Percentiles rank a stretch among this genome's conserved stretches.
Evolutionary conservation across 2,113 vertebrate species (phyloP).

Genomic region (Corynorhinus townsendii): DNA sequence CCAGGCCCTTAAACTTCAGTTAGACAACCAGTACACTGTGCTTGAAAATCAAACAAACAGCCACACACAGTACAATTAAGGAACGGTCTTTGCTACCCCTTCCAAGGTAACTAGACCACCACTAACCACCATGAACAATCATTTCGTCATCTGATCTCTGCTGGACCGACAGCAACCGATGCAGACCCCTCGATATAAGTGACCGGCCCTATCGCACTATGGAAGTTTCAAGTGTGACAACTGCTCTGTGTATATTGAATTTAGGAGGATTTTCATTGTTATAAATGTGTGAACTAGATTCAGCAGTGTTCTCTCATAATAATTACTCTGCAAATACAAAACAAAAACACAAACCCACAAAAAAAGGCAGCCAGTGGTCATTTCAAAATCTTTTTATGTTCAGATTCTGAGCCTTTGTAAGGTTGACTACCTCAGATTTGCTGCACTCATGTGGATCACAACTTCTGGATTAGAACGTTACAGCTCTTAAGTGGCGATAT

Average conservation of each 20-base stretch:
- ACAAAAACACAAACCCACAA: slow-evolving; percentile 2
- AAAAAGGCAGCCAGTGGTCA: slow-evolving; percentile 82
- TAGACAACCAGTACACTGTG: slow-evolving; percentile 98
- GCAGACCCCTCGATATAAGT: slow-evolving; percentile 79
- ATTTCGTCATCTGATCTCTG: slow-evolving; percentile 76
- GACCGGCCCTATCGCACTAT: slow-evolving; percentile 76
- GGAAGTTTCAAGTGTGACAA: slow-evolving; percentile 80
- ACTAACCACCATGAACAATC: slow-evolving; percentile 80
- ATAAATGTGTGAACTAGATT: slow-evolving; percentile 75
- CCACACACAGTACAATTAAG: slow-evolving; percentile 79
- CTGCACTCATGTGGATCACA: slow-evolving; percentile 89
- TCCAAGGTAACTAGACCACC: slow-evolving; percentile 86
- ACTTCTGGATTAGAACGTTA: slow-evolving; percentile 86
- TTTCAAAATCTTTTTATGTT: slow-evolving; percentile 87
- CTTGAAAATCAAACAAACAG: slow-evolving; percentile 93
- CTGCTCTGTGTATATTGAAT: slow-evolving; percentile 81
- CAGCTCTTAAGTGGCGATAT: slow-evolving; percentile 83
- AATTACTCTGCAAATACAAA: slow-evolving; percentile 77
- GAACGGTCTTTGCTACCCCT: slow-evolving; percentile 82
- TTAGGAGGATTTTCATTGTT: slow-evolving; percentile 77
- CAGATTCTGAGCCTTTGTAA: slow-evolving; percentile 87
- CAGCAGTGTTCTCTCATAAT: slow-evolving; percentile 77
- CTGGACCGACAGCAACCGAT: slow-evolving; percentile 82
- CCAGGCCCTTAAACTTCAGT: slow-evolving; percentile 93
- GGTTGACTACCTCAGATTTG: slow-evolving; percentile 93